phyloP scores from a whole-genome alignment of 2,797 vertebrate genomes.

The Kryptolebias ocellatus region DNA sequence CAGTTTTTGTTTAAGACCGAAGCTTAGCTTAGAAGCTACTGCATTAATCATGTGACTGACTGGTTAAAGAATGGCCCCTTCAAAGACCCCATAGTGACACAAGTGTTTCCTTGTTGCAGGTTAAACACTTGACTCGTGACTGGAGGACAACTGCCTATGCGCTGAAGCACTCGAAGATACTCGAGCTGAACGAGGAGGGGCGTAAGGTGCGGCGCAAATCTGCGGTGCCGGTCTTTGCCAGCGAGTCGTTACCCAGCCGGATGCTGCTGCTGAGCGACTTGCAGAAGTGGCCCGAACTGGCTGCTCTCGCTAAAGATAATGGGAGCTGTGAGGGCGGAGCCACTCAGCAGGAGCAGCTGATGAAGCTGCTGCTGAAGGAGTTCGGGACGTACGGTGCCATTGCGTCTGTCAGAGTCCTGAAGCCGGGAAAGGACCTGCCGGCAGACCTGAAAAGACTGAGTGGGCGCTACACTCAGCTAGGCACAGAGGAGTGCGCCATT shows the following conservation, averaged over 20 bases:
- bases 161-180: constrained; percentile 86
- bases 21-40: not conserved
- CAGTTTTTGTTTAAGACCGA: not conserved
- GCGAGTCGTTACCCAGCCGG: constrained; percentile 93
- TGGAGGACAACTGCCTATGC: constrained; percentile 96
- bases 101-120: constrained; percentile 75
- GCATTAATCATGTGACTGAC: not conserved
- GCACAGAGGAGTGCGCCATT: constrained; percentile 91
- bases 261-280: constrained; percentile 95
- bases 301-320: constrained; percentile 78
- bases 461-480: constrained; percentile 89
- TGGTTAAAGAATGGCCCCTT: not conserved
- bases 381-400: constrained; percentile 92
- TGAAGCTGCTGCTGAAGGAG: constrained; percentile 92
- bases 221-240: constrained; percentile 91
- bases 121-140: constrained; percentile 96
- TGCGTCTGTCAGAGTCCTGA: constrained; percentile 92
- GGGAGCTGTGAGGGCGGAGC: constrained; percentile 72
- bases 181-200: constrained; percentile 93
- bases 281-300: constrained; percentile 86
- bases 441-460: constrained; percentile 92
- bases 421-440: constrained; percentile 92
- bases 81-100: constrained; percentile 34
- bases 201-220: constrained; percentile 92
- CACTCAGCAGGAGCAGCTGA: constrained; percentile 89